Evolutionary conservation across 2,797 vertebrate species (phyloP), one percentile per base, ranked within the genome.

Genomic region (Pogonophryne albipinna): DNA sequence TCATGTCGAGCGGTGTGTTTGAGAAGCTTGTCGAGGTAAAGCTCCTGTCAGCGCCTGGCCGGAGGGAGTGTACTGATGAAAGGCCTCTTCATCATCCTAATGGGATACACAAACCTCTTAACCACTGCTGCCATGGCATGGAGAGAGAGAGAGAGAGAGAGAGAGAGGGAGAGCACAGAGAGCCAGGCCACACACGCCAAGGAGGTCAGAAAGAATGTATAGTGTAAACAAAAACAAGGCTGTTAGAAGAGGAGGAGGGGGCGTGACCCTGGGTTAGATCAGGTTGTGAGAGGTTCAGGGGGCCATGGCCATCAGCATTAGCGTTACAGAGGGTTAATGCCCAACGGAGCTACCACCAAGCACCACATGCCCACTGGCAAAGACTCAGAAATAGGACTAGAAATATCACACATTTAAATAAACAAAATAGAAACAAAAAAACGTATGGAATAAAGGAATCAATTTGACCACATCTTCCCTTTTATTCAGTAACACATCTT

Each of bases 51-150:
- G 87, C 72, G 87, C 78, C 85, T 89, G 85, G 92, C 94, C 87
- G 71, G 90, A 93, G 94, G 94, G 92, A 93, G 89, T 84, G 88
- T 68, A 76, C 91, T 93, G 93, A 95, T 95, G 94, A 95, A 94
- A 94, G 92, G 87, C 90, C 93, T 94, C 93, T 95, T 95, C 94
- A 95, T 96, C 94, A 95, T 95, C 92, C 91, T 95, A 95, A 95
- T 95, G 93, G 89, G 93, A 94, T 91, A 93, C 91, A 93, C 92
- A 94, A 92, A 92, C 90, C 92, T 94, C 92, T 94, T 94, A 94
- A 93, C 88, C 91, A 85, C 70, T 70, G 87, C 88, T 90, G 87
- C 87, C 90, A 87, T 85, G 87, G 78, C 87, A 66, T 59, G 74
- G 50, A 66, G 71, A 71, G 1, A 72, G 93, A 73, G 71, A 71